A percentile compares a stretch with the other conserved stretches of the same genome.
These are phyloP conservation scores for Lymantria monacha DNA, from an alignment of 2,888 invertebrate species.

Conservation along the genomic window DNA sequence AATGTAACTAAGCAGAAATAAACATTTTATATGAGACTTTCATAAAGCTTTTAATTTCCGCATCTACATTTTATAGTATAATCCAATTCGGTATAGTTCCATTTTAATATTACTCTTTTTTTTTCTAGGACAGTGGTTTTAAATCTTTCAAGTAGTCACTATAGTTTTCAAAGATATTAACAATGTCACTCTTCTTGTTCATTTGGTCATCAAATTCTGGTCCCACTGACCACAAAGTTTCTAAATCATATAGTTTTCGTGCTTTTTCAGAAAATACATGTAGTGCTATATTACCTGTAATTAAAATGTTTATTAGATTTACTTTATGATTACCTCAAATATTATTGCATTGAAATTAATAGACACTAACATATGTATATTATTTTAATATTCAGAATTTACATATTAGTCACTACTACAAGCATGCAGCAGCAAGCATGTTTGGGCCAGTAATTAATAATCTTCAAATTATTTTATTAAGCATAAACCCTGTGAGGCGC, in stretches of 20 bases:
- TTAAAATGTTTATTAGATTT: neutral
- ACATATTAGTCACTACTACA: no score
- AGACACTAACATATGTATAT: no score
- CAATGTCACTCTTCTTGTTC: conserved; percentile 83
- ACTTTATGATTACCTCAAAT: no score
- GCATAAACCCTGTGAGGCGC: no score
- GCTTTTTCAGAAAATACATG: conserved; percentile 91
- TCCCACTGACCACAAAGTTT: conserved; percentile 95
- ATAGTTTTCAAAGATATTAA: conserved; percentile 86
- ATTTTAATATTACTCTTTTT: no score
- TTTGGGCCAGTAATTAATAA: no score
- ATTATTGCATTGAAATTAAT: no score
- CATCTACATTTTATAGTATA: neutral
- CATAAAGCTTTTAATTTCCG: conserved; percentile 48
- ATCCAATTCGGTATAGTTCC: neutral
- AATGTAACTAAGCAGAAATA: conserved; percentile 76
- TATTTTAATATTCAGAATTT: no score
- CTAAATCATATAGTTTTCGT: conserved; percentile 91
- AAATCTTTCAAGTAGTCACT: conserved; percentile 84
- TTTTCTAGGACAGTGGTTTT: conserved; percentile 78
- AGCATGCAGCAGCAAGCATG: no score
- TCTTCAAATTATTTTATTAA: no score
- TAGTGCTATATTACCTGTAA: conserved; percentile 93
- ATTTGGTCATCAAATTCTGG: conserved; percentile 88
- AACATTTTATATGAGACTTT: conserved; percentile 82